Conservation (phyloP, 1,140 invertebrate genomes). For the Spodoptera frugiperda region DNA sequence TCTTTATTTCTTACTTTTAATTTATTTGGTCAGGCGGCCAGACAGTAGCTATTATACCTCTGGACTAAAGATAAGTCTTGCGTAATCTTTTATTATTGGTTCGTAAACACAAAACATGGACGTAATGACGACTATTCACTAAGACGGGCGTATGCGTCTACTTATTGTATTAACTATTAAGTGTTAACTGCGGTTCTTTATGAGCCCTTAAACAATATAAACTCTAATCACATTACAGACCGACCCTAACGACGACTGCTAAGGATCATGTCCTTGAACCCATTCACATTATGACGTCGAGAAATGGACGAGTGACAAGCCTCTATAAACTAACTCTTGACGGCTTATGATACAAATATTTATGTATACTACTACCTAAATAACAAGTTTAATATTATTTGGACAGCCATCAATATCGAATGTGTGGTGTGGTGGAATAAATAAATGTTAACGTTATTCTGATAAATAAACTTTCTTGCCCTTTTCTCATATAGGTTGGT, state of each 20-base stretch:
- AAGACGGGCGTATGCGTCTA: slow-evolving; percentile 22
- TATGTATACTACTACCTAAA: slow-evolving; percentile 1
- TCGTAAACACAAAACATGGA: slow-evolving; percentile 5
- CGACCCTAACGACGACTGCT: slow-evolving; percentile 9
- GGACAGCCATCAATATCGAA: background rate
- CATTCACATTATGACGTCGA: slow-evolving; percentile 8
- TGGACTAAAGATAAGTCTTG: too few relatives aligned
- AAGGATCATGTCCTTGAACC: slow-evolving; percentile 5
- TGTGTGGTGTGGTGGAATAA: too few relatives aligned
- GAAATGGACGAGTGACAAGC: background rate
- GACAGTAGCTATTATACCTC: too few relatives aligned
- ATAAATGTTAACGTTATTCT: too few relatives aligned
- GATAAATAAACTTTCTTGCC: too few relatives aligned
- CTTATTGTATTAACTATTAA: slow-evolving; percentile 34
- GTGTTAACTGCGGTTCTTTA: slow-evolving; percentile 9
- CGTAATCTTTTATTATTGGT: slow-evolving; percentile 12
- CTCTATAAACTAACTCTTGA: slow-evolving; percentile 1
- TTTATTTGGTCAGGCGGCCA: too few relatives aligned
- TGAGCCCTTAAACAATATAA: slow-evolving; percentile 15
- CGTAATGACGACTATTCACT: slow-evolving; percentile 12
- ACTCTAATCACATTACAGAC: slow-evolving; percentile 30
- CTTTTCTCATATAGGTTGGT: too few relatives aligned
- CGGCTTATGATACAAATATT: slow-evolving; percentile 3
- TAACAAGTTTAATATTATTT: slow-evolving; percentile 3
- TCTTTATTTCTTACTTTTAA: too few relatives aligned